Base-by-base conservation (phyloP, 2,888 invertebrate species). In the Drosophila paramelanica region DNA sequence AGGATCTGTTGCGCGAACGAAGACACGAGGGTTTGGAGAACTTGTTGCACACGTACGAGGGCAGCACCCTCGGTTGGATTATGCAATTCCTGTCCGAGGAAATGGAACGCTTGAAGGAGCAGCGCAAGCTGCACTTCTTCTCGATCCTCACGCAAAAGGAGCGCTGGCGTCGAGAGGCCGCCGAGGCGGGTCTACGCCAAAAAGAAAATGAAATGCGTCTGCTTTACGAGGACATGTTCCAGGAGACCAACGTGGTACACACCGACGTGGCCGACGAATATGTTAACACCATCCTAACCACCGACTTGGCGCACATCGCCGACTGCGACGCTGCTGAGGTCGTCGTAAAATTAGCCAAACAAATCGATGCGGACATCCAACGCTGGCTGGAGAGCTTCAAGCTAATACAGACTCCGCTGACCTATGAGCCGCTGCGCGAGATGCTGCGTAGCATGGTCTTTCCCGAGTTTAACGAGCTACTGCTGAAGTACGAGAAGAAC, bases 151-250 rank as follows among this genome's bases (percentile, higher is more conserved):
- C 96, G 0, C 96, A 97, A 84, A 93, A 96, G 33, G 96, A 97
- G 82, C 94, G 97, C 72, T 93, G 94, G 73, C 94, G 95, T 89
- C 93, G 96, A 0, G 97, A 97, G 91, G 96, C 97, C 0, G 95
- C 94, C 8, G 97, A 97, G 91, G 95, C 96, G 2, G 97, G 97
- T 1, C 93, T 95, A 51, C 92, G 97, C 20, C 97, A 97, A 91
- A 94, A 94, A 51, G 97, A 97, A 90, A 94, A 96, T 73, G 93
- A 95, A 59, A 93, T 96, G 41, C 93, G 96, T 6, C 91, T 94
- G 7, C 95, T 97, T 86, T 95, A 96, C 76, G 96, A 97, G 77
- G 96, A 97, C 91, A 95, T 97, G 90, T 97, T 96, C 89, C 95
- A 95, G 90, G 95, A 96, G 92, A 93, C 93, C 20, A 73, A 84